Evolutionary conservation across 2,888 invertebrate species (phyloP).

Genomic region (Drosophila atripex): DNA sequence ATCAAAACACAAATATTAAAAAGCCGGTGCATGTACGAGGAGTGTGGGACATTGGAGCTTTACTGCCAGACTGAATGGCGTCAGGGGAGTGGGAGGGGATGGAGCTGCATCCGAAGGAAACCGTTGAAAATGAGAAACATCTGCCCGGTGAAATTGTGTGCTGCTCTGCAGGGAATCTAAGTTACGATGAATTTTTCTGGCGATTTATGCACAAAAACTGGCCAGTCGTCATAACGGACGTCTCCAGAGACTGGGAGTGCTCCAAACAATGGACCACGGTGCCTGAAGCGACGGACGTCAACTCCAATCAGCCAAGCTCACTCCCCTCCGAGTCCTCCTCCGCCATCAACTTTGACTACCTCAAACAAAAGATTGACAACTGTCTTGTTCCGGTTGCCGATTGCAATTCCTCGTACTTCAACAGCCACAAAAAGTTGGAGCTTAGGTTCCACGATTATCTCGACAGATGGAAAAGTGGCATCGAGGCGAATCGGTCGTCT

Average conservation of each 20-base stretch:
- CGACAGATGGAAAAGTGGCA: slow-evolving; percentile 87
- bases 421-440: slow-evolving; percentile 89
- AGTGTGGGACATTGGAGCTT: neutral
- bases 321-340: neutral
- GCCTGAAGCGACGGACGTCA: slow-evolving; percentile 9
- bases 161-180: slow-evolving; percentile 58
- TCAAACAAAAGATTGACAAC: slow-evolving; percentile 86
- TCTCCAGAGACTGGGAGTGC: slow-evolving; percentile 88
- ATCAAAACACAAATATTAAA: neutral
- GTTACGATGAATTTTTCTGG: slow-evolving; percentile 87
- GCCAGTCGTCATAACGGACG: slow-evolving; percentile 89
- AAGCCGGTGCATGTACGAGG: slow-evolving; percentile 33
- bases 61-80: slow-evolving; percentile 49
- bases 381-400: slow-evolving; percentile 91
- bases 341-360: slow-evolving; percentile 85
- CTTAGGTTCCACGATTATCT: slow-evolving; percentile 90
- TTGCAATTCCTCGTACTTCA: slow-evolving; percentile 89
- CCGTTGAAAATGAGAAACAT: neutral
- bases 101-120: slow-evolving; percentile 13
- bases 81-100: slow-evolving; percentile 30
- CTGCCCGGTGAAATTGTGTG: slow-evolving; percentile 41
- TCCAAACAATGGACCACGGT: slow-evolving; percentile 85
- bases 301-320: slow-evolving; percentile 14
- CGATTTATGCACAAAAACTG: slow-evolving; percentile 85
- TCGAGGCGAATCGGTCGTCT: neutral